Conservation (phyloP, 2,113 vertebrate species). For the Gorsachius goisagi region DNA sequence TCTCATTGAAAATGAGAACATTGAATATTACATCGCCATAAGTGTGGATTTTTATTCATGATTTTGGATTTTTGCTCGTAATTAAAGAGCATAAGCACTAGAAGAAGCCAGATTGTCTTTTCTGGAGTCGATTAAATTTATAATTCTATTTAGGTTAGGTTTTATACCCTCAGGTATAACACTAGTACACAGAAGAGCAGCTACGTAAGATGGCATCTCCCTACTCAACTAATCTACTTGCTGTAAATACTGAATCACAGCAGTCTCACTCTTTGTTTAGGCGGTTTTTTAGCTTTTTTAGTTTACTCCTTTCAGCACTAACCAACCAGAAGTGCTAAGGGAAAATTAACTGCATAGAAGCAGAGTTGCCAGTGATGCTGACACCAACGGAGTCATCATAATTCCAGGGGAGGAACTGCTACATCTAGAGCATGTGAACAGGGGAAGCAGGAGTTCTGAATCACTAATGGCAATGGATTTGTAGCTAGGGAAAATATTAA, state of each 20-base stretch:
- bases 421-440: background rate
- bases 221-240: background rate
- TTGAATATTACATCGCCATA: background rate
- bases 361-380: background rate
- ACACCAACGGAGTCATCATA: accelerated
- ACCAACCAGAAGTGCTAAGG: background rate
- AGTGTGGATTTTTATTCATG: background rate
- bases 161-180: background rate
- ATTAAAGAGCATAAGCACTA: background rate
- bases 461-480: background rate
- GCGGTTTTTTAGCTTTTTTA: background rate
- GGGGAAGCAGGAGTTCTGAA: background rate
- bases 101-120: background rate
- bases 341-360: background rate
- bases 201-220: background rate
- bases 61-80: background rate
- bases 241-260: background rate
- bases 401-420: background rate
- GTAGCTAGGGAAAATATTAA: background rate
- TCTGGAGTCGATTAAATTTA: background rate
- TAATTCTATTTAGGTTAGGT: background rate
- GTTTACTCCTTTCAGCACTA: background rate
- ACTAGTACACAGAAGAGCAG: background rate
- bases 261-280: background rate
- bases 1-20: background rate